phyloP scores from a whole-genome alignment of 2,113 vertebrate species.

The Eidolon helvum region DNA sequence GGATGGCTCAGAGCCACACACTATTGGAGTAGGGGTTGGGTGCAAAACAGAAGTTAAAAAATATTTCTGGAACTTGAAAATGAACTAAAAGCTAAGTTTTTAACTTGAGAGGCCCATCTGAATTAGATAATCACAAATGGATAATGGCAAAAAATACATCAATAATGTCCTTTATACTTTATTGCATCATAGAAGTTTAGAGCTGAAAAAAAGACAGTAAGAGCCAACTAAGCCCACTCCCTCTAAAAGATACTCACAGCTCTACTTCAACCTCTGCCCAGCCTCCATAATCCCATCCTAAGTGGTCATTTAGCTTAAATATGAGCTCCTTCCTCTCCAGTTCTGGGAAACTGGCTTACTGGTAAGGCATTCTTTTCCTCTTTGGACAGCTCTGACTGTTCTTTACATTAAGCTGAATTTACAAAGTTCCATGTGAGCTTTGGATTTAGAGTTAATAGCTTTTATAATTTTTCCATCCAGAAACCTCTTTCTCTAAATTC shows the following conservation, averaged over 20 bases:
- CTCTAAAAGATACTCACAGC: not conserved
- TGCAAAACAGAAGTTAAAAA: constrained; percentile 35
- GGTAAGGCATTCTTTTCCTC: constrained; percentile 31
- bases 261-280: not conserved
- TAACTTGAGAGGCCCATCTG: not conserved
- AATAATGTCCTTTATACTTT: not conserved
- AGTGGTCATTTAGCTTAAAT: not conserved
- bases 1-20: not conserved
- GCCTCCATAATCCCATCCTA: not conserved
- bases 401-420: constrained; percentile 53
- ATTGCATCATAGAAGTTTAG: not conserved
- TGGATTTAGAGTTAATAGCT: not conserved
- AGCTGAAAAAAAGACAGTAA: not conserved
- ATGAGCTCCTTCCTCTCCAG: not conserved
- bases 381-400: constrained; percentile 6
- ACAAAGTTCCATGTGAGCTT: constrained; percentile 1
- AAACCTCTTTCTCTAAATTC: constrained; percentile 18
- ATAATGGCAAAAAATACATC: not conserved
- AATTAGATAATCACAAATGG: not conserved
- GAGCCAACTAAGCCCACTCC: not conserved
- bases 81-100: not conserved
- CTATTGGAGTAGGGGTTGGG: not conserved
- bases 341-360: not conserved
- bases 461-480: constrained; percentile 23
- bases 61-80: constrained; percentile 27